Conservation (phyloP, 1,140 invertebrate genomes). For the Lerema accius region DNA sequence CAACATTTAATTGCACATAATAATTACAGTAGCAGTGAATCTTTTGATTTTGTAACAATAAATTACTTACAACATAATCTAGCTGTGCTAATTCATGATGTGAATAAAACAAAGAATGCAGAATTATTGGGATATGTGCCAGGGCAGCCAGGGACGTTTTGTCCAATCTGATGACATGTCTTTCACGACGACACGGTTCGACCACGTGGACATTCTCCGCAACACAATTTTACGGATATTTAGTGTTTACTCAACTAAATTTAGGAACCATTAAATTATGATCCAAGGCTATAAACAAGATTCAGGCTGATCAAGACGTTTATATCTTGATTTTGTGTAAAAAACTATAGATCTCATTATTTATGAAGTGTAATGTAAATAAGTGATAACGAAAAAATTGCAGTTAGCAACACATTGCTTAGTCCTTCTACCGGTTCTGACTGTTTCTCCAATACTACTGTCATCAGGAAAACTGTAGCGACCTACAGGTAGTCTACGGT, state of each 20-base stretch:
- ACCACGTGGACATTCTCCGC: slow-evolving; percentile 15
- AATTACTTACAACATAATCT: neutral
- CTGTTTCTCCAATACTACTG: too few relatives aligned
- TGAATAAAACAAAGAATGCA: slow-evolving; percentile 37
- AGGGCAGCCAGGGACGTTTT: slow-evolving; percentile 26
- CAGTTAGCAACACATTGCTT: too few relatives aligned
- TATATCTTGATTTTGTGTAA: too few relatives aligned
- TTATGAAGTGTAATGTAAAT: too few relatives aligned
- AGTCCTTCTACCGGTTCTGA: too few relatives aligned
- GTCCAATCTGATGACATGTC: too few relatives aligned
- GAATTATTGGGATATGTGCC: slow-evolving; percentile 31
- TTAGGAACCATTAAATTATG: slow-evolving; percentile 20
- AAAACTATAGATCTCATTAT: too few relatives aligned
- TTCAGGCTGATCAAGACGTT: neutral
- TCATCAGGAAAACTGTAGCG: too few relatives aligned
- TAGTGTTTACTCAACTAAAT: slow-evolving; percentile 17
- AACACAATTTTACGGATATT: slow-evolving; percentile 10
- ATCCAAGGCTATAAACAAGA: slow-evolving; percentile 14
- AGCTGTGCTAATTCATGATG: neutral
- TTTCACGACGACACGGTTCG: slow-evolving; percentile 5
- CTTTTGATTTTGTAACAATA: neutral
- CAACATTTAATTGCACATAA: too few relatives aligned
- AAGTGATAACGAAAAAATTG: too few relatives aligned
- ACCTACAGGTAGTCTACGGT: too few relatives aligned
- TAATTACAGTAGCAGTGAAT: neutral